Evolutionary conservation across 2,797 vertebrate genomes (phyloP), one percentile per base, ranked within the genome.

Genomic region (Menidia menidia): DNA sequence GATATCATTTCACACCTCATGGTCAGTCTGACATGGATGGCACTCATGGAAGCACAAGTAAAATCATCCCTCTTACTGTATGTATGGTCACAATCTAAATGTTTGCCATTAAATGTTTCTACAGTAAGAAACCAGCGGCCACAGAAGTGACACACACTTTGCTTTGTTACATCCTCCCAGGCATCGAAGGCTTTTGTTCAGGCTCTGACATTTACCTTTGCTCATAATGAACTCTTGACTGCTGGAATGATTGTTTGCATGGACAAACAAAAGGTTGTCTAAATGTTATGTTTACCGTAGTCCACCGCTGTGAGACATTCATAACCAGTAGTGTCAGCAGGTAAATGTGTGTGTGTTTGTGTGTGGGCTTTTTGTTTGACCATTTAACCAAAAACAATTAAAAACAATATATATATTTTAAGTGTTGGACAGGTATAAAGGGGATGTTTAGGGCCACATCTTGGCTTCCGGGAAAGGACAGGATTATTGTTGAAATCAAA

Each of bases 181-280:
- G 69, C 55, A 14, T 19, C 48, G 56, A 30, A 69, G 51, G 61
- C 57, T 73, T 72, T 55, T 58, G 16, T 61, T 62, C 33, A 30
- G 39, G 76, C 57, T 73, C 47, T 77, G 67, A 60, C 83, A 80
- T 88, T 85, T 82, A 67, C 25, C 48, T 63, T 25, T 60, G 56
- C 41, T 42, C 64, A 78, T 54, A 14, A 80, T 67, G 60, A 79
- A 78, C 45, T 56, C 52, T 59, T 64, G 47, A 54, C 64, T 64
- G 39, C 42, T 33, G 41, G 54, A 45, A 57, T 42, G 65, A 60
- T 60, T 75, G 59, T 53, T 73, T 31, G 56, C 71, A 50, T 67
- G 16, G 56, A 68, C 69, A 73, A 73, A 73, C 57, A 75, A 47
- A 59, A 51, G 56, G 41, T 74, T 77, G 16, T 77, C 73, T 72